Evolutionary conservation across 2,888 invertebrate species (phyloP).

Genomic region (Boloria euphrosyne): DNA sequence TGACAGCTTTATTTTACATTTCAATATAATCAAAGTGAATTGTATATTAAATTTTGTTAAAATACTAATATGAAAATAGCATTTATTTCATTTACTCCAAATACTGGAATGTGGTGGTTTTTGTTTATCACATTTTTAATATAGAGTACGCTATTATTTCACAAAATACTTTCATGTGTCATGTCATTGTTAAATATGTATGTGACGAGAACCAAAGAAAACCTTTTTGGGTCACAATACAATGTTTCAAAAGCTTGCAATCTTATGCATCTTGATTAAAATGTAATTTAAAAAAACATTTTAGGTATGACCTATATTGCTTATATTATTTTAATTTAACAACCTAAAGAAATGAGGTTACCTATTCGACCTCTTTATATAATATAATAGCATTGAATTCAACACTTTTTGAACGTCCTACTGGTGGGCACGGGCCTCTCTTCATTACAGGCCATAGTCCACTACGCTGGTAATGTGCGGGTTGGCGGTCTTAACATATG

Average conservation of each 20-base stretch:
- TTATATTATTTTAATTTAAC: neutral
- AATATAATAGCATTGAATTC: too few species aligned
- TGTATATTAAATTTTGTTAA: too few species aligned
- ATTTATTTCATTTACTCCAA: neutral
- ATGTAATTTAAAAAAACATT: neutral
- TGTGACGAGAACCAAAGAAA: conserved; percentile 12
- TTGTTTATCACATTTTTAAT: conserved; percentile 8
- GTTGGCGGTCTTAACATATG: too few species aligned
- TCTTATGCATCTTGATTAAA: conserved; percentile 10
- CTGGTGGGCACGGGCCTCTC: too few species aligned
- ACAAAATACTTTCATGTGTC: conserved; percentile 11
- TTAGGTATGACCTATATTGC: neutral
- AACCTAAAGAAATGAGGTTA: neutral
- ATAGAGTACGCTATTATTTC: conserved; percentile 7
- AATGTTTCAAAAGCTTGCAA: conserved; percentile 10
- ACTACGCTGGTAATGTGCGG: too few species aligned
- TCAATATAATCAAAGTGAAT: too few species aligned
- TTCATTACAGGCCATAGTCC: too few species aligned
- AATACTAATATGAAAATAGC: too few species aligned
- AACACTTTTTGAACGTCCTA: too few species aligned
- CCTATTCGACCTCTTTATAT: too few species aligned
- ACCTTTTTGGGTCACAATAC: conserved; percentile 16
- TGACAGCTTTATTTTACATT: too few species aligned
- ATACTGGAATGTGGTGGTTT: neutral
- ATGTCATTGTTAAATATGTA: conserved; percentile 16